These are phyloP conservation scores for Hepsetus odoe DNA, from an alignment of 2,113 vertebrate species.

Conservation along the genomic window DNA sequence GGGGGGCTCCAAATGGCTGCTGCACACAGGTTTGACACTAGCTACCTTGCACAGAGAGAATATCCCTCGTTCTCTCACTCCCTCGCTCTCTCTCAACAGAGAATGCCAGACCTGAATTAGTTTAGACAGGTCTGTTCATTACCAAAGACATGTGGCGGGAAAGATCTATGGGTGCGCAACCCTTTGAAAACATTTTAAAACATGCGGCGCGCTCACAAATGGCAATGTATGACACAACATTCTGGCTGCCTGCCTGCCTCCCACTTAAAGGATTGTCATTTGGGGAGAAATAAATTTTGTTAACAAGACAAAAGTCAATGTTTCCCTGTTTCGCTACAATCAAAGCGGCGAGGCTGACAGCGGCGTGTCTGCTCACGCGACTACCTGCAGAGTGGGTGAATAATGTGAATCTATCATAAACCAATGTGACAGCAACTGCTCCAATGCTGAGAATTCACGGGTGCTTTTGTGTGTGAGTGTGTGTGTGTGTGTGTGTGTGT, in stretches of 20 bases:
- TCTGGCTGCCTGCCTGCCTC: conserved; percentile 83
- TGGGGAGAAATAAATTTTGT: conserved; percentile 89
- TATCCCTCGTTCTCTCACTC: conserved; percentile 28
- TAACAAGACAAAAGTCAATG: conserved; percentile 86
- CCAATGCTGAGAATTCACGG: conserved; percentile 10
- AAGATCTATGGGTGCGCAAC: conserved; percentile 69
- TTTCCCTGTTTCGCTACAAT: conserved; percentile 89
- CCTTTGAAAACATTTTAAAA: conserved; percentile 79
- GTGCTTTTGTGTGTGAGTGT: conserved; percentile 48
- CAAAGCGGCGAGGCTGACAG: conserved; percentile 84
- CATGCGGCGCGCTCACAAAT: conserved; percentile 77
- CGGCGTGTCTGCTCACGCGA: conserved; percentile 84
- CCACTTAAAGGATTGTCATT: conserved; percentile 88
- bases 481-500: too few species aligned
- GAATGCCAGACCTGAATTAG: conserved; percentile 62
- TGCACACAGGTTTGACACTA: conserved; percentile 42
- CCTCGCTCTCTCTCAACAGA: conserved; percentile 31
- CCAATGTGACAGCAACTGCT: conserved; percentile 61
- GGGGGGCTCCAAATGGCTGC: conserved; percentile 29
- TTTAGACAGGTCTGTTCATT: conserved; percentile 72
- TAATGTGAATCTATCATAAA: conserved; percentile 84
- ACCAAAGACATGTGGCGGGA: conserved; percentile 50
- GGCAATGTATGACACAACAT: conserved; percentile 77
- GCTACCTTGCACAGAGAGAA: conserved; percentile 34
- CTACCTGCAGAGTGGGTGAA: conserved; percentile 82